Conservation (phyloP, 1,140 invertebrate genomes). For the Bombus pascuorum region DNA sequence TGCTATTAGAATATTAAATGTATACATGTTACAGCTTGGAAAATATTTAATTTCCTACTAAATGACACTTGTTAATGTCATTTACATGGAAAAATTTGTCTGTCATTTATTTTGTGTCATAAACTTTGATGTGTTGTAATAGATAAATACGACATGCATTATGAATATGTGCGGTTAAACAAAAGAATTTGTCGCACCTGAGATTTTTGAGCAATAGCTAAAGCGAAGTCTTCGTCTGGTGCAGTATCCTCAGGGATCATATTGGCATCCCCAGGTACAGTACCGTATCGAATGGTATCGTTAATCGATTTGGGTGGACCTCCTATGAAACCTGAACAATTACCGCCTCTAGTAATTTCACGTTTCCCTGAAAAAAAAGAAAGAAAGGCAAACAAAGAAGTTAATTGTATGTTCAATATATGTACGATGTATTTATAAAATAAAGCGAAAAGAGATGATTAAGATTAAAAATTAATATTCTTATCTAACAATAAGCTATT, state of each 20-base stretch:
- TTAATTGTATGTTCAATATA: background rate
- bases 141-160: background rate
- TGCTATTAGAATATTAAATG: too few species aligned
- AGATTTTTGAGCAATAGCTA: slow-evolving; percentile 70
- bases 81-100: too few species aligned
- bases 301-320: slow-evolving; percentile 53
- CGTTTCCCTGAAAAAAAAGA: slow-evolving; percentile 64
- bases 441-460: too few species aligned
- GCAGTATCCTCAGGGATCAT: slow-evolving; percentile 73
- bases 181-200: slow-evolving; percentile 57
- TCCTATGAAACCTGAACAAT: slow-evolving; percentile 55
- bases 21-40: too few species aligned
- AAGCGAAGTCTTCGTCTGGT: slow-evolving; percentile 72
- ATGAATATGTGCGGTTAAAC: background rate
- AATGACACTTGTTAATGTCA: too few species aligned
- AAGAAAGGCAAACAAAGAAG: background rate
- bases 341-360: slow-evolving; percentile 62
- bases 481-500: too few species aligned
- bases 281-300: slow-evolving; percentile 48
- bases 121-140: too few species aligned
- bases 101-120: too few species aligned
- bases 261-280: slow-evolving; percentile 60
- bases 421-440: too few species aligned
- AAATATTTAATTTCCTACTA: too few species aligned
- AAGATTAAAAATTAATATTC: too few species aligned